These are phyloP conservation scores for Hetaerina titia DNA, from an alignment of 2,888 invertebrate species.

Conservation along the genomic window DNA sequence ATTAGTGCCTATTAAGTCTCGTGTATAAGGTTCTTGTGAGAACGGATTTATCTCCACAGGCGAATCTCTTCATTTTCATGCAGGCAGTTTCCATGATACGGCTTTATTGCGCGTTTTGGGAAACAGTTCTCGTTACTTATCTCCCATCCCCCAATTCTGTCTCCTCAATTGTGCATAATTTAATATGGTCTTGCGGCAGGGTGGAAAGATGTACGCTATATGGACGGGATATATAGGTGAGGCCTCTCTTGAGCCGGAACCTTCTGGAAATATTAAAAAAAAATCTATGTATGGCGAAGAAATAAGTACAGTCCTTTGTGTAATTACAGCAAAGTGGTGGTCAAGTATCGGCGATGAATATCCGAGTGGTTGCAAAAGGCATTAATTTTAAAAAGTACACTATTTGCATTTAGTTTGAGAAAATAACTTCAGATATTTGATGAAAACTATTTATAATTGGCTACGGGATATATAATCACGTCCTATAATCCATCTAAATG, in stretches of 20 bases:
- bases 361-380: too few species aligned
- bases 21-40: constrained; percentile 28
- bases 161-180: constrained; percentile 38
- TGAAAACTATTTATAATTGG: too few species aligned
- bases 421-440: too few species aligned
- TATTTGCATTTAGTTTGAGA: too few species aligned
- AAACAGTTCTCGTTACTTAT: constrained; percentile 56
- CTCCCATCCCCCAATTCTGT: neutral
- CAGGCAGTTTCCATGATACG: constrained; percentile 48
- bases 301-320: too few species aligned
- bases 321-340: too few species aligned
- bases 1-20: constrained; percentile 60
- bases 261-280: too few species aligned
- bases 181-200: neutral
- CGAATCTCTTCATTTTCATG: constrained; percentile 47
- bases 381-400: too few species aligned
- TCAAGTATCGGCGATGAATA: too few species aligned
- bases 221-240: neutral
- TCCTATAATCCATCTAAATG: too few species aligned
- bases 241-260: neutral
- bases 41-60: constrained; percentile 36
- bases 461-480: too few species aligned
- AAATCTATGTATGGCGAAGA: too few species aligned
- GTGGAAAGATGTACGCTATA: neutral
- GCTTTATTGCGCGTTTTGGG: constrained; percentile 54